Evolutionary conservation across 1,140 invertebrate species (phyloP), one percentile per base, ranked within the genome.

Genomic region (Lepidurus packardi): DNA sequence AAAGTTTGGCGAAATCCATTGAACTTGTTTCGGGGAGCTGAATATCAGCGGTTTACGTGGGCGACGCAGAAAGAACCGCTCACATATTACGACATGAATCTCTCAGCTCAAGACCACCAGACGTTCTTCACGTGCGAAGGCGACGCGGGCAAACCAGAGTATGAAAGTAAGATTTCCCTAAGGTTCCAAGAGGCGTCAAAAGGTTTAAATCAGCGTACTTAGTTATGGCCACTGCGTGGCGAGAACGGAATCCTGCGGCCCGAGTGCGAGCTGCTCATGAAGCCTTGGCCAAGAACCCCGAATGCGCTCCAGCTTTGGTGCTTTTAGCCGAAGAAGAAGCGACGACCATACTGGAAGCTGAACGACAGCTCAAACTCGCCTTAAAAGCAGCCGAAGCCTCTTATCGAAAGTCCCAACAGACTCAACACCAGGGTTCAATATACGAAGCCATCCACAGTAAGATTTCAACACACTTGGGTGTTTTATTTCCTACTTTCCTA

Each of bases 41-140:
- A 99, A 84, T 99, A 99, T 86, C 93, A 95, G 82, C 87, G 96
- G 45, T 97, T 97, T 85, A 94, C 92, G 83, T 93, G 91, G 90
- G 90, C 92, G 0, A 96, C 94, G 0, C 93, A 92, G 81, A 97
- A 96, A 85, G 96, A 98, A 81, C 97, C 97, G 0, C 87, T 99
- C 41, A 99, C 98, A 0, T 99, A 97, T 86, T 98, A 99, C 85
- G 98, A 99, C 83, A 98, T 99, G 96, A 99, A 99, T 86, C 86
- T 99, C 9, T 98, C 96, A 1, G 97, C 97, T 16, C 97, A 99
- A 87, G 97, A 99, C 87, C 97, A 99, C 86, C 97, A 99, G 85
- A 98, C 95, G 10, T 98, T 98, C 86, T 99, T 98, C 84, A 97
- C 94, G 0, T 97, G 95, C 85, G 96, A 97, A 85, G 90, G 91